These are phyloP conservation scores for Arrhamphus sclerolepis DNA, from an alignment of 2,797 vertebrate species.

Conservation along the genomic window DNA sequence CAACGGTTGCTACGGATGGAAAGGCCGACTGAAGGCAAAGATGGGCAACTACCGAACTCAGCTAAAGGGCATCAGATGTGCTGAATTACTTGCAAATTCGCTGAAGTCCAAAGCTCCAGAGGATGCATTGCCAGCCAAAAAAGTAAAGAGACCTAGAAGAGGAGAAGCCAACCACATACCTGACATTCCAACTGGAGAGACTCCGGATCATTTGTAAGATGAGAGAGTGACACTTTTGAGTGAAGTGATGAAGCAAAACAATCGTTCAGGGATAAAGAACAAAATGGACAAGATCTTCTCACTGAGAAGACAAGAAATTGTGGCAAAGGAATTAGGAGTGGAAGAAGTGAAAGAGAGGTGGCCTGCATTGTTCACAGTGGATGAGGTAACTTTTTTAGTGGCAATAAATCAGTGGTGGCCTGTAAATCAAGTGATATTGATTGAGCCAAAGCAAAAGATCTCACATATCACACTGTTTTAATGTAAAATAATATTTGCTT, in stretches of 20 bases:
- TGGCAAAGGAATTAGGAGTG: too few relatives aligned
- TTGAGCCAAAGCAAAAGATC: too few relatives aligned
- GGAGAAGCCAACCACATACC: conserved; percentile 24
- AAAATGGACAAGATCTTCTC: conserved; percentile 5
- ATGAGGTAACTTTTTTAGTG: neutral
- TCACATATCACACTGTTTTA: too few relatives aligned
- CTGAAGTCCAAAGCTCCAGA: conserved; percentile 5
- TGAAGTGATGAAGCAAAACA: neutral
- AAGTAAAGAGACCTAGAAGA: neutral
- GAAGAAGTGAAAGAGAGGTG: neutral
- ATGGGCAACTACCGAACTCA: conserved; percentile 24
- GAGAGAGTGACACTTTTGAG: neutral
- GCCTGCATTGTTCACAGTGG: neutral
- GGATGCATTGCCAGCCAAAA: conserved; percentile 10
- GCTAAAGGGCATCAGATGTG: neutral
- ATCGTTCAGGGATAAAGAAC: neutral
- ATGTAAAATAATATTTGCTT: too few relatives aligned
- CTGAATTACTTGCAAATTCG: conserved; percentile 13
- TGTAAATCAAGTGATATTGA: too few relatives aligned
- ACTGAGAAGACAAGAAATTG: too few relatives aligned
- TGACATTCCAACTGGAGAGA: conserved; percentile 20
- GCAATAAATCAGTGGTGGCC: too few relatives aligned
- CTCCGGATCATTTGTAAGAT: neutral
- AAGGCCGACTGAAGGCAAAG: neutral
- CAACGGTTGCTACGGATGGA: conserved; percentile 13